Evolutionary conservation across 2,113 vertebrate genomes (phyloP).

Genomic region (Scatophagus argus): DNA sequence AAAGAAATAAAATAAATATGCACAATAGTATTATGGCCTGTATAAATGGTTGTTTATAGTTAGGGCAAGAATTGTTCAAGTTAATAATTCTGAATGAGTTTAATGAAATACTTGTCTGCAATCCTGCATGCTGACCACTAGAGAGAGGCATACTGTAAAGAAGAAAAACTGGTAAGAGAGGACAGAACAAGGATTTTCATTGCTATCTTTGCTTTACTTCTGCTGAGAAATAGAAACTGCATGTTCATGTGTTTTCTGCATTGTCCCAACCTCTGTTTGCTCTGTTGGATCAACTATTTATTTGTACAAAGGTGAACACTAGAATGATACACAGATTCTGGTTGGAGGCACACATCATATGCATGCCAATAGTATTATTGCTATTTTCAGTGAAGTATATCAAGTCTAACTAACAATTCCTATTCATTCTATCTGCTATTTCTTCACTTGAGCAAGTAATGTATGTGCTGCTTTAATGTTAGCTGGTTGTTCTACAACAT

Average conservation of each 20-base stretch:
- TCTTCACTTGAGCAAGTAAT: not conserved
- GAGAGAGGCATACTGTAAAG: slow-evolving; percentile 5
- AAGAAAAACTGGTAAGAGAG: not conserved
- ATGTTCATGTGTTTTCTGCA: not conserved
- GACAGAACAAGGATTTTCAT: not conserved
- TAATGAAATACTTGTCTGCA: not conserved
- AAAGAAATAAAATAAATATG: too few relatives aligned
- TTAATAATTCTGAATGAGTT: not conserved
- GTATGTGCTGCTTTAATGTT: not conserved
- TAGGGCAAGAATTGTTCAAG: not conserved
- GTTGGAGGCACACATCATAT: not conserved
- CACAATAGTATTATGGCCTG: not conserved
- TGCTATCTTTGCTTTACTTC: not conserved
- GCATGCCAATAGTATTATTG: too few relatives aligned
- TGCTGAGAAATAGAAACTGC: not conserved
- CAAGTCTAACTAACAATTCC: not conserved
- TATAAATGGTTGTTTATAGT: not conserved
- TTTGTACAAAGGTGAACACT: not conserved
- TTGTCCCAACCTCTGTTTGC: not conserved
- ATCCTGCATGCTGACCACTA: slow-evolving; percentile 3
- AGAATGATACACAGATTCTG: not conserved
- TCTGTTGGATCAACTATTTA: not conserved
- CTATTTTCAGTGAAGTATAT: not conserved
- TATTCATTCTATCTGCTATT: not conserved
- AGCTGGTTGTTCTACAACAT: not conserved